Percentiles rank a stretch among this genome's conserved stretches.
Evolutionary conservation across 2,888 invertebrate genomes (phyloP).

Genomic region (Lycocerus yunnanus): DNA sequence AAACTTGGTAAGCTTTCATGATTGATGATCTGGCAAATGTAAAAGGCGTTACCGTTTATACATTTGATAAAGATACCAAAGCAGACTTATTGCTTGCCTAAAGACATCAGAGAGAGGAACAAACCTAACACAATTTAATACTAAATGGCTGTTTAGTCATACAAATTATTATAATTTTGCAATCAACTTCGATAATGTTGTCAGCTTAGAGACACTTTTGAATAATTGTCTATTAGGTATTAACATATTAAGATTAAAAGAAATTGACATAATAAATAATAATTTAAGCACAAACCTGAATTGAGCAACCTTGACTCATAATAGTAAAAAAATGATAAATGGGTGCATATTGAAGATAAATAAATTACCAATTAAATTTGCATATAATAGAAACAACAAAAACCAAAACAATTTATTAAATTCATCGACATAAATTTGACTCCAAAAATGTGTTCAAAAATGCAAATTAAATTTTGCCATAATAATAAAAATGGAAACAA

Average conservation of each 20-base stretch:
- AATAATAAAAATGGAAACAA: too few species aligned
- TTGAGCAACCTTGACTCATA: background rate
- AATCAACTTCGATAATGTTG: background rate
- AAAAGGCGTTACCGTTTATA: conserved; percentile 1
- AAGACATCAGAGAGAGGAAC: background rate
- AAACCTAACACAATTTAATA: background rate
- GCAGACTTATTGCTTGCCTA: conserved; percentile 14
- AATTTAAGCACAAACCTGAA: background rate
- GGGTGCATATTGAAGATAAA: background rate
- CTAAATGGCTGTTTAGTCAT: background rate
- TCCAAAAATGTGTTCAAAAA: background rate
- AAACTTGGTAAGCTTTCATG: conserved; percentile 7
- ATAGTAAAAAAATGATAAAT: conserved; percentile 2
- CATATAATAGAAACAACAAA: conserved; percentile 5
- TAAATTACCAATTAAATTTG: background rate
- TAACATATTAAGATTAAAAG: background rate
- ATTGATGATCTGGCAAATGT: conserved; percentile 13
- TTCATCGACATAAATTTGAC: background rate
- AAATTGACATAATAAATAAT: conserved; percentile 5
- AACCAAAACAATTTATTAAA: background rate
- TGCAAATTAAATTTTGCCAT: background rate
- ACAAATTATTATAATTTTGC: background rate
- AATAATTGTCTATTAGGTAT: background rate
- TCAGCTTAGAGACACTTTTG: background rate
- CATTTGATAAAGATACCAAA: conserved; percentile 17